Percentiles rank a stretch among this genome's conserved stretches.
Evolutionary conservation across 2,113 vertebrate genomes (phyloP).

Genomic region (Antigone vipio): DNA sequence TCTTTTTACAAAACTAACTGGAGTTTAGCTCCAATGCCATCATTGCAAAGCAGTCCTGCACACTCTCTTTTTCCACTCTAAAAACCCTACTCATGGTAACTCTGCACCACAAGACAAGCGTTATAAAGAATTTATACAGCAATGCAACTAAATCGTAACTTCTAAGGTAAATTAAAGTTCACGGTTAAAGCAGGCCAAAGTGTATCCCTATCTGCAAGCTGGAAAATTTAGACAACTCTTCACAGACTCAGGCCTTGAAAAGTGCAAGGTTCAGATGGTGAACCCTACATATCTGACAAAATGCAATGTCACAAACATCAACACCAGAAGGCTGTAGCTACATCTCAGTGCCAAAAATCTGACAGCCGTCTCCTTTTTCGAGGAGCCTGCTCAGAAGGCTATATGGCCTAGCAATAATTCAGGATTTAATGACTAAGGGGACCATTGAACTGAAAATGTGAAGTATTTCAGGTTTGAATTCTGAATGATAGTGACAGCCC

Average conservation of each 20-base stretch:
- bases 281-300: not conserved
- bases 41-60: not conserved
- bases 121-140: not conserved
- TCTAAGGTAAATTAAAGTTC: slow-evolving; percentile 6
- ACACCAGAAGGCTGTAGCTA: not conserved
- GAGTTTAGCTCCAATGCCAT: not conserved
- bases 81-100: not conserved
- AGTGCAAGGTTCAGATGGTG: not conserved
- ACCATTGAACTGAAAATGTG: not conserved
- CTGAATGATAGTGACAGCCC: not conserved
- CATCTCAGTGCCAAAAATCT: not conserved
- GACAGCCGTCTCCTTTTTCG: not conserved
- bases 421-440: not conserved
- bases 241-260: not conserved
- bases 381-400: not conserved
- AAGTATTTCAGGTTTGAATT: not conserved
- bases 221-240: not conserved
- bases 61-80: not conserved
- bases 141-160: slow-evolving; percentile 2
- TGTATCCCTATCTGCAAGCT: not conserved
- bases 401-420: not conserved
- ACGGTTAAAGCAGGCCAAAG: not conserved
- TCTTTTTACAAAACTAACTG: not conserved
- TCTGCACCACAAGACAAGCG: not conserved
- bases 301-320: not conserved